A percentile compares a stretch with the other conserved stretches of the same genome.
phyloP scores from a whole-genome alignment of 2,797 vertebrate genomes.

The Sebastes variabilis region DNA sequence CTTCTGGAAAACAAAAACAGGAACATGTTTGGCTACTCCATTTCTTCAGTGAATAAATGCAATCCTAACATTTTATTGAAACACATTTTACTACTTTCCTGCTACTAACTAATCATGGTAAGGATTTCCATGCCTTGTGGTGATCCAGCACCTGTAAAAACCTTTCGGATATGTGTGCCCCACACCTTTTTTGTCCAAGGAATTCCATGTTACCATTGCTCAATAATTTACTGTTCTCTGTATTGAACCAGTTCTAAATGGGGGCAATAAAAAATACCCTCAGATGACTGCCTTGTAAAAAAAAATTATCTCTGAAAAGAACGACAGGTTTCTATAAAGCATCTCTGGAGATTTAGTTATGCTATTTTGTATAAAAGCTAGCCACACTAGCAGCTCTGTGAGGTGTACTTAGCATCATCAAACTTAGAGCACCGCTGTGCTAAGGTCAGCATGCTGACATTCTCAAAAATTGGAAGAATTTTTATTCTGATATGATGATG shows the following conservation, averaged over 20 bases:
- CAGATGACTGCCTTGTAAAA: background rate
- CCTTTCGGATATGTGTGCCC: too few species aligned
- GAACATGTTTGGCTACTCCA: background rate
- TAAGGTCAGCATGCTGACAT: background rate
- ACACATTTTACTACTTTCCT: background rate
- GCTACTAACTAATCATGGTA: background rate
- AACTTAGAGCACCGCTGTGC: background rate
- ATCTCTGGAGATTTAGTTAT: background rate
- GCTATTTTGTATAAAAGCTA: background rate
- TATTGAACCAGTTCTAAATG: background rate
- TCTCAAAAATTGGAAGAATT: background rate
- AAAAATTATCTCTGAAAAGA: background rate
- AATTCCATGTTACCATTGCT: background rate
- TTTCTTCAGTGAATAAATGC: background rate
- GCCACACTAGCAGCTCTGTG: too few species aligned
- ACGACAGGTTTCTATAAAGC: background rate
- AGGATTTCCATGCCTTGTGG: background rate
- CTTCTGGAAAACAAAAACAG: too few species aligned
- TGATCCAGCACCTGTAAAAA: too few species aligned
- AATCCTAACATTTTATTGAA: background rate
- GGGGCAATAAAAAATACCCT: background rate
- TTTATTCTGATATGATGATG: background rate
- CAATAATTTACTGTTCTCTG: background rate
- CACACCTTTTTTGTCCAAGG: accelerated
- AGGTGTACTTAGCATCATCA: background rate